A percentile compares a stretch with the other conserved stretches of the same genome.
Conservation (phyloP, 35 echinoderm and acorn worm species). For the Strongylocentrotus purpuratus region DNA sequence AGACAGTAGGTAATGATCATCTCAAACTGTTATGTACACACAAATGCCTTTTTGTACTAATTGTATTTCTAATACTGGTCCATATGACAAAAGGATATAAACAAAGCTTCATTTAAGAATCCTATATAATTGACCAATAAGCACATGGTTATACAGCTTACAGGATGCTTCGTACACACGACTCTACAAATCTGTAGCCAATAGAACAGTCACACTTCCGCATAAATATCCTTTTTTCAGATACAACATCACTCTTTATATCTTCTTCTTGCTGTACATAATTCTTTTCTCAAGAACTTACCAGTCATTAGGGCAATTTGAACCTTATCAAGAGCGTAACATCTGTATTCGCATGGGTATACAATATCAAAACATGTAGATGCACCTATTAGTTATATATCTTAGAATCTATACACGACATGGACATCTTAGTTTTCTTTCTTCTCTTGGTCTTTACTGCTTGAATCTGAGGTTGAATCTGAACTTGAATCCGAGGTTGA, state of each 20-base stretch:
- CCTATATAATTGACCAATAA: neutral
- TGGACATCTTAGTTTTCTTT: constrained; percentile 30
- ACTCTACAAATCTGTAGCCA: neutral
- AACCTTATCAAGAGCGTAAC: neutral
- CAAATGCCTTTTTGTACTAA: neutral
- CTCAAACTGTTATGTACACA: neutral
- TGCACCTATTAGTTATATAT: neutral
- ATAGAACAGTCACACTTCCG: neutral
- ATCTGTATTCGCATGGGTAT: neutral
- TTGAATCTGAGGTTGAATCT: constrained; percentile 7
- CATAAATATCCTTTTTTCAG: neutral
- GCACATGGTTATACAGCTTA: neutral
- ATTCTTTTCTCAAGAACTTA: neutral
- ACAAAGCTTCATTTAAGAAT: neutral
- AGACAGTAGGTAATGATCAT: neutral
- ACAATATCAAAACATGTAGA: neutral
- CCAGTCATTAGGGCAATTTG: neutral
- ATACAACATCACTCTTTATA: too few relatives aligned
- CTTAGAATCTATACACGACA: neutral
- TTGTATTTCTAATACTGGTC: neutral
- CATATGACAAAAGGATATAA: neutral
- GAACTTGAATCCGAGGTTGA: constrained; percentile 1
- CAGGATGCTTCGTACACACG: neutral
- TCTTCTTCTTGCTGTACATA: too few relatives aligned
- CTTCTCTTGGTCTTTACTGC: constrained; percentile 40